Base-by-base conservation (phyloP, 2,113 vertebrate species). In the Colius striatus region DNA sequence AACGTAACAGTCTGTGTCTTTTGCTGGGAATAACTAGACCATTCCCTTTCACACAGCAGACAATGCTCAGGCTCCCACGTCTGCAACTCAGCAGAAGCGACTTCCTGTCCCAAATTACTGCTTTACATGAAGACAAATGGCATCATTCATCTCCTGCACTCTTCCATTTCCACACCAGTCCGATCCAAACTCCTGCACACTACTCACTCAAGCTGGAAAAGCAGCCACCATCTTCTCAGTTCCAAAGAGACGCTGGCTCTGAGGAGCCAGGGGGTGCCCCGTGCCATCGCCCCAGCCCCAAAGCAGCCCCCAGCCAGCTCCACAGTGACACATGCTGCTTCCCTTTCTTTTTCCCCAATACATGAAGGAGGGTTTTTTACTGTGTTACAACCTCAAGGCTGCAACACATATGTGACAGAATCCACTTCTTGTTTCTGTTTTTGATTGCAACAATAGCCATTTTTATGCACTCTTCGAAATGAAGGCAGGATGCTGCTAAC, bases 241-340 rank as follows among this genome's bases (percentile, higher is more conserved):
- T 45, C 14, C 65, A 48, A n/a, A 61, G 9, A 22, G 23, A n/a
- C 0, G 5, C 50, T 2, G 34, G 62, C 18, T 41, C n/a, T 21
- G 11, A 17, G 0, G 0, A 77, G 48, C 50, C 10, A 7, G 0
- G 5, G 16, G 19, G 53, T 16, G 11, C 34, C 38, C 34, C 1
- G 1, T 0, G 4, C 2, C 38, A 41, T 41, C 38, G 38, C 38
- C 38, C 38, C 38, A 41, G 38, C 12, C 38, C 38, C 38, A 41
- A 41, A 41, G 9, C 38, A 41, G 12, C 73, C 68, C 76, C 38
- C 55, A 14, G 66, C 13, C 20, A 38, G 43, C 34, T 15, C 4
- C 13, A 13, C 34, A 5, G 13, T 2, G 8, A 29, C 32, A n/a
- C 0, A 0, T 4, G 5, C 25, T n/a, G 21, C 3, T 19, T 11